phyloP scores from a whole-genome alignment of 2,113 vertebrate species.

The Numenius arquata region DNA sequence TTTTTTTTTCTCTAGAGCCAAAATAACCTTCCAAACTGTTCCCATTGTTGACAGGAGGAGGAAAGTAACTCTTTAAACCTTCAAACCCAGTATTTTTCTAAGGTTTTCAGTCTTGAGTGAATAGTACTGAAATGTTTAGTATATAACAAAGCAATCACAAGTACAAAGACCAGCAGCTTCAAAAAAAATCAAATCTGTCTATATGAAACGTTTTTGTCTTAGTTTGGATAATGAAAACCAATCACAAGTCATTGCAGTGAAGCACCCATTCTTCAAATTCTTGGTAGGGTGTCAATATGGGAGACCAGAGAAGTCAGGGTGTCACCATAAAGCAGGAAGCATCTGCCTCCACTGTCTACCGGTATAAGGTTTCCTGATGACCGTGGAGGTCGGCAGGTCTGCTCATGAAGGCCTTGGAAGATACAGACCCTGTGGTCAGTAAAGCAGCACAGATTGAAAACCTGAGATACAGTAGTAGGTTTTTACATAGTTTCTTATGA shows the following conservation, averaged over 20 bases:
- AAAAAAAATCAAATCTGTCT: not conserved
- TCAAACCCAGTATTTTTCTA: not conserved
- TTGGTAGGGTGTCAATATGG: not conserved
- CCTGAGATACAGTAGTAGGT: not conserved
- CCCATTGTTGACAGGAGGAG: not conserved
- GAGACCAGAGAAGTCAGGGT: not conserved
- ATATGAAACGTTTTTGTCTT: not conserved
- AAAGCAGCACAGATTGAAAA: not conserved
- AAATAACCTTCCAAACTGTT: not conserved
- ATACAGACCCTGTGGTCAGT: accelerated
- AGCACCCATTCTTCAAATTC: not conserved
- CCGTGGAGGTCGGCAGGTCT: not conserved
- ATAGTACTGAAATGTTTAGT: not conserved
- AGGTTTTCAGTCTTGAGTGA: not conserved
- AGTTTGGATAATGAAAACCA: not conserved
- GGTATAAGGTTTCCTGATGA: not conserved
- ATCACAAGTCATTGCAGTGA: not conserved
- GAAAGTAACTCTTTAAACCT: not conserved
- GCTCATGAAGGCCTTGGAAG: not conserved
- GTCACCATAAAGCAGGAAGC: not conserved
- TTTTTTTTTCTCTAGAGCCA: not conserved
- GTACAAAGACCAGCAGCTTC: not conserved
- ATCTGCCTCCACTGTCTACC: not conserved
- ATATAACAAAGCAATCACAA: not conserved
- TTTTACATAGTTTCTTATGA: accelerated